Percentiles rank a stretch among this genome's conserved stretches.
These are phyloP conservation scores for Pipa parva DNA, from an alignment of 2,113 vertebrate species.

Conservation along the genomic window DNA sequence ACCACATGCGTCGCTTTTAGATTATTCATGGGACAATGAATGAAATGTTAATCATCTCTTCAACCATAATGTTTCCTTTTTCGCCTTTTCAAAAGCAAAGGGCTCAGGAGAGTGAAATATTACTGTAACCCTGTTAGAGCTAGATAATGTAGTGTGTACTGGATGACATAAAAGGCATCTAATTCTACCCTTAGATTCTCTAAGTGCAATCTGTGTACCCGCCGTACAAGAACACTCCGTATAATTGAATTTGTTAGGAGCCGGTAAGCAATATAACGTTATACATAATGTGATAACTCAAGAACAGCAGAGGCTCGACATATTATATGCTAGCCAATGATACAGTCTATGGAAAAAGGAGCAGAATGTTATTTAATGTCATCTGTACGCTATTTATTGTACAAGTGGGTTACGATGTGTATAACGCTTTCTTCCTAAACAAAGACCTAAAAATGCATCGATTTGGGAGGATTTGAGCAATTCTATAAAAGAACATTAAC, in stretches of 20 bases:
- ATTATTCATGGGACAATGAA: background rate
- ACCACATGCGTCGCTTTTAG: background rate
- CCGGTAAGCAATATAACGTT: background rate
- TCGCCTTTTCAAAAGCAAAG: background rate
- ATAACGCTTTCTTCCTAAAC: no score
- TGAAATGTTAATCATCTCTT: background rate
- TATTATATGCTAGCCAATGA: no score
- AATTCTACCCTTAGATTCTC: background rate
- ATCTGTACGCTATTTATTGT: no score
- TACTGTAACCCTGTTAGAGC: background rate
- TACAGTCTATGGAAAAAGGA: no score
- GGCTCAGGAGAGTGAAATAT: background rate
- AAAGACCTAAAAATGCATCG: no score
- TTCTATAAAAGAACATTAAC: no score
- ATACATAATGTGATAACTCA: background rate
- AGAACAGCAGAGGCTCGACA: background rate
- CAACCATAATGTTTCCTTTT: background rate
- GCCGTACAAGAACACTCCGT: background rate
- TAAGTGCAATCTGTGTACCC: background rate
- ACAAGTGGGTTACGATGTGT: no score
- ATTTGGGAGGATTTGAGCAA: no score
- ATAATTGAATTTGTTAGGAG: slow-evolving; percentile 9
- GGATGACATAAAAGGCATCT: background rate
- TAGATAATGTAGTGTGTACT: background rate
- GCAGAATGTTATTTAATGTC: no score